Base-by-base conservation (phyloP, 1,140 invertebrate genomes). In the Dendrolimus kikuchii region DNA sequence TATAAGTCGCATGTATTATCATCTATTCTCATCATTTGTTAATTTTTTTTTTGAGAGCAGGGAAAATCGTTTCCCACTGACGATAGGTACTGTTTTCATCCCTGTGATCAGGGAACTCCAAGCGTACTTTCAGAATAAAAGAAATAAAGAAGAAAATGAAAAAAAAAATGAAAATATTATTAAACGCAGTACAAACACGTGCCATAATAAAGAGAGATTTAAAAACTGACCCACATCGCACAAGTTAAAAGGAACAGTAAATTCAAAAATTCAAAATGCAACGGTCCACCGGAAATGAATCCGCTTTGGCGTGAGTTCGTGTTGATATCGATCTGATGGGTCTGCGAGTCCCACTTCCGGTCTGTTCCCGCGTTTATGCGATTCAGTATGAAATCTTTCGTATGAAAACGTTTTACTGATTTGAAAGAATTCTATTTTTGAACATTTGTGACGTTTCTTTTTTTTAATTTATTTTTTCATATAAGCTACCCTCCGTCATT, bases 261-360 rank as follows among this genome's bases (percentile, higher is more conserved):
- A 75, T 68, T 73, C 65, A 62, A 64, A 75, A 80, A 79, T 80
- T 75, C 77, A 74, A 79, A 79, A 79, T 77, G 76, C 77, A 81
- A 71, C 74, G 64, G 69, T 75, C 57, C 63, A 76, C 57, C 77
- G 81, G 81, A 85, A 85, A 85, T 82, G 79, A 85, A 85, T 80
- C 67, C 74, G 70, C 67, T 23, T 23, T 72, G 66, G 71, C 72
- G 69, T 67, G 71, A 62, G 69, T 72, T 71, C 71, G 68, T 67
- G 62, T 60, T 77, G 81, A 85, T 85, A 82, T 68, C 62, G 79
- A 82, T 85, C 79, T 77, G 77, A 80, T 79, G 72, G 73, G 79
- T 68, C 66, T 49, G 45, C 66, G 64, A 66, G 68, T 70, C 66
- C 66, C 68, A 75, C 74, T 71, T 80, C 74, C 77, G 74, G 73